Conservation (phyloP, 2,888 invertebrate species). For the Entomobrya multifasciata region DNA sequence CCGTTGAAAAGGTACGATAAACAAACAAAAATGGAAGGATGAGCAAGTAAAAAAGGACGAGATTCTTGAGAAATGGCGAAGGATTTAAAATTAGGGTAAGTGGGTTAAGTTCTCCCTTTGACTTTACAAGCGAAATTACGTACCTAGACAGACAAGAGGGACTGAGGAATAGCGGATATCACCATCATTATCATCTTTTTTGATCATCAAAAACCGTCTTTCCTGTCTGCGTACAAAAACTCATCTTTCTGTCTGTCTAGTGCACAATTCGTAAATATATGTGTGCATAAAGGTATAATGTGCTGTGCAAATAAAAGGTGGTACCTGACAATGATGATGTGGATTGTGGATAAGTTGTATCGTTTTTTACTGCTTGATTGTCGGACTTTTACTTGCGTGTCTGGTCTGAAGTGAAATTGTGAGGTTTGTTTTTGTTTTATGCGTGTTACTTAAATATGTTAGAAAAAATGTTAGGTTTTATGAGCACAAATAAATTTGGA, state of each 20-base stretch:
- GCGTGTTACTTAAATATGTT: neutral
- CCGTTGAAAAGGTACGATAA: too few species aligned
- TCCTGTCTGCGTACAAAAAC: too few species aligned
- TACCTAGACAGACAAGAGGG: too few species aligned
- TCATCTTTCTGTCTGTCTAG: too few species aligned
- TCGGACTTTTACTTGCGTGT: neutral
- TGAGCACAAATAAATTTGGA: neutral
- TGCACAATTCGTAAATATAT: too few species aligned
- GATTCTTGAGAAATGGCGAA: slow-evolving; percentile 7
- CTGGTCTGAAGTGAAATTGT: too few species aligned
- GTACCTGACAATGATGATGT: too few species aligned
- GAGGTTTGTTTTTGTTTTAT: too few species aligned
- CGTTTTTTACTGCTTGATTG: neutral
- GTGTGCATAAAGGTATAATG: too few species aligned
- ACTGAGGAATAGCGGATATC: too few species aligned
- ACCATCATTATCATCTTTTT: too few species aligned
- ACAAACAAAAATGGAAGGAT: neutral
- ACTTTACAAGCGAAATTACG: neutral
- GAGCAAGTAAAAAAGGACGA: neutral
- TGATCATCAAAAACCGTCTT: neutral
- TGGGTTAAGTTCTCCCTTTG: slow-evolving; percentile 59
- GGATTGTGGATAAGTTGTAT: neutral
- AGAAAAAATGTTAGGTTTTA: neutral
- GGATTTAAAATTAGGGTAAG: slow-evolving; percentile 58
- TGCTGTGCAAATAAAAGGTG: too few species aligned